Conservation (phyloP, 2,797 vertebrate species). For the Emydoidea blandingii region DNA sequence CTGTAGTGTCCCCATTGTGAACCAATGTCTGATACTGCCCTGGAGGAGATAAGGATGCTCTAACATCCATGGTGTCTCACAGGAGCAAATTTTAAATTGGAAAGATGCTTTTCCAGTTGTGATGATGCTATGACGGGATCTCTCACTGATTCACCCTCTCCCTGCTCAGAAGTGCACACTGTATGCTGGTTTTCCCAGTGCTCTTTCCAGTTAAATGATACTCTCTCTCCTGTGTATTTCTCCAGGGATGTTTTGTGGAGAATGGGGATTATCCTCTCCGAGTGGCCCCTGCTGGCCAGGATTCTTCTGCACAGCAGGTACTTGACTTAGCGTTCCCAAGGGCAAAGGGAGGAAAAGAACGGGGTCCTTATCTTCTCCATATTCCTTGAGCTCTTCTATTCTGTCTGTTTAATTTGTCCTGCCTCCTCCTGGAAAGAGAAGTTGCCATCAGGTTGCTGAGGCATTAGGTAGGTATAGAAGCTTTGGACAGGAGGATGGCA, state of each 20-base stretch:
- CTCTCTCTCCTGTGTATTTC: background rate
- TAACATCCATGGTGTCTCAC: background rate
- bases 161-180: accelerated
- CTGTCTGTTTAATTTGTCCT: background rate
- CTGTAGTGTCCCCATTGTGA: accelerated
- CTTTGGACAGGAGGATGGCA: background rate
- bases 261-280: constrained; percentile 87
- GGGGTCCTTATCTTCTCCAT: accelerated
- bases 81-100: accelerated
- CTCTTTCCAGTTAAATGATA: background rate
- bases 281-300: constrained; percentile 87
- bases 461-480: background rate
- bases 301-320: constrained; percentile 89
- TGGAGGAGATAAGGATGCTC: background rate
- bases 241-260: constrained; percentile 88
- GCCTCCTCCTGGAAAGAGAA: background rate
- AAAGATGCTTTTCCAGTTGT: background rate
- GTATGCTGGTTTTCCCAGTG: background rate
- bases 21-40: background rate
- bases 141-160: background rate
- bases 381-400: background rate
- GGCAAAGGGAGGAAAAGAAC: background rate
- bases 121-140: background rate
- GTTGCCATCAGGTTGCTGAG: background rate
- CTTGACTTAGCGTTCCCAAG: accelerated